Percentiles rank a stretch among this genome's conserved stretches.
Evolutionary conservation across 2,113 vertebrate species (phyloP).

Genomic region (Alosa alosa): DNA sequence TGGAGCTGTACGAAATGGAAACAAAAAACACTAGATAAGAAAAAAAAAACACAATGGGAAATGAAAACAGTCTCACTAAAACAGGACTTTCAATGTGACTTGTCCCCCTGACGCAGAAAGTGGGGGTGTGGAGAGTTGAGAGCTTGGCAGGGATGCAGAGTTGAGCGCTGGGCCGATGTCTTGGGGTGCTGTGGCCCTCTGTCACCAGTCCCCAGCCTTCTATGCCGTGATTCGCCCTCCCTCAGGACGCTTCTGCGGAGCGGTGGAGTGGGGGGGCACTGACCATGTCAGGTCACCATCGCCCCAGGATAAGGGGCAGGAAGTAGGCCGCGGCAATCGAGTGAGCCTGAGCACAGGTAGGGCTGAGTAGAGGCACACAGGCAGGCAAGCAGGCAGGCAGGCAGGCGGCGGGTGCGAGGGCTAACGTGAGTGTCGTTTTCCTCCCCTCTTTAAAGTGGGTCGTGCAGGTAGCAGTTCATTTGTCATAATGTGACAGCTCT

Average conservation of each 20-base stretch:
- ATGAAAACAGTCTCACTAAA: background rate
- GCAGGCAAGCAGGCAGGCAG: too few species aligned
- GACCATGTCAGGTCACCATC: slow-evolving; percentile 28
- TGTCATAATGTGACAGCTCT: slow-evolving; percentile 66
- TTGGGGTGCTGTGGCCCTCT: too few species aligned
- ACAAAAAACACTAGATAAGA: background rate
- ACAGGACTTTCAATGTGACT: background rate
- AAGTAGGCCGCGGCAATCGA: slow-evolving; percentile 35
- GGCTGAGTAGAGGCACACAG: too few species aligned
- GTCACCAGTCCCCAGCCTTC: too few species aligned
- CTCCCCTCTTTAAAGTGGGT: slow-evolving; percentile 59
- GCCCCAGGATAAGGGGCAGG: slow-evolving; percentile 35
- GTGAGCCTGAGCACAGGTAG: too few species aligned
- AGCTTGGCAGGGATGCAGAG: background rate
- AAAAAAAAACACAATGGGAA: background rate
- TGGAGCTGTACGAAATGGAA: background rate
- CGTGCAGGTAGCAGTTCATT: slow-evolving; percentile 60
- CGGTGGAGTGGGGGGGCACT: background rate
- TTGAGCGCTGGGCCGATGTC: background rate
- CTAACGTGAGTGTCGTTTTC: slow-evolving; percentile 9
- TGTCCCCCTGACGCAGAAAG: background rate
- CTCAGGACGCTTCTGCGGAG: too few species aligned
- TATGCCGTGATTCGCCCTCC: too few species aligned
- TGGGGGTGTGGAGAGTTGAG: background rate
- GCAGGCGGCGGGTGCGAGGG: background rate